phyloP scores from a whole-genome alignment of 2,888 invertebrate species.

The Ectropis crepuscularia region DNA sequence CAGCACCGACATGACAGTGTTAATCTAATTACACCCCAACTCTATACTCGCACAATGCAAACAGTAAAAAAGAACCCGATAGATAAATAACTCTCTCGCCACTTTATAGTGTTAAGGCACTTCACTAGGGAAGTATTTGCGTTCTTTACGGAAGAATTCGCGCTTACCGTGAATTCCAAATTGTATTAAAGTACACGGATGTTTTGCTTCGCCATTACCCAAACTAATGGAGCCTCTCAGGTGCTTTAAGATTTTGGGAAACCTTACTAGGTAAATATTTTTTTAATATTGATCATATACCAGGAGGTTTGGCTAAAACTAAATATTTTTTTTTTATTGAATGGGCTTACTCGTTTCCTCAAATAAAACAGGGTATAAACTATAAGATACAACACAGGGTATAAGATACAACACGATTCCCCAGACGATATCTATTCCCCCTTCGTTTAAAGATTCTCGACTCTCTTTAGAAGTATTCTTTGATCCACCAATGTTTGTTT shows the following conservation, averaged over 20 bases:
- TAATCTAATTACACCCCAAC: background rate
- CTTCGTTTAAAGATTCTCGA: too few species aligned
- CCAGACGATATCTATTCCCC: too few species aligned
- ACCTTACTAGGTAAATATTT: background rate
- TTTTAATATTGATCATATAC: background rate
- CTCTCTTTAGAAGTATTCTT: too few species aligned
- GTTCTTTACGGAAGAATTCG: slow-evolving; percentile 29
- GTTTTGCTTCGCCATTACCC: slow-evolving; percentile 31
- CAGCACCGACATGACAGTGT: slow-evolving; percentile 2
- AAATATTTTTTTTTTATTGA: background rate
- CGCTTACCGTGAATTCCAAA: slow-evolving; percentile 22
- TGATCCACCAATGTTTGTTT: too few species aligned
- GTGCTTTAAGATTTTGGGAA: slow-evolving; percentile 6
- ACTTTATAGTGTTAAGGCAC: slow-evolving; percentile 4
- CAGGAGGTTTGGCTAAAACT: background rate
- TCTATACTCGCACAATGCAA: background rate
- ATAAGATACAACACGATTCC: too few species aligned
- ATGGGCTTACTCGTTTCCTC: too few species aligned
- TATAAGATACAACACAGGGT: too few species aligned
- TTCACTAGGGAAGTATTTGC: slow-evolving; percentile 6
- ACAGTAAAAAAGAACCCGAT: background rate
- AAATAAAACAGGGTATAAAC: too few species aligned
- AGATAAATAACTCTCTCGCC: slow-evolving; percentile 4
- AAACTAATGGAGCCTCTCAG: slow-evolving; percentile 26
- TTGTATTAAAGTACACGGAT: slow-evolving; percentile 29